phyloP scores from a whole-genome alignment of 2,797 vertebrate species.

The Sebastes taczanowskii region DNA sequence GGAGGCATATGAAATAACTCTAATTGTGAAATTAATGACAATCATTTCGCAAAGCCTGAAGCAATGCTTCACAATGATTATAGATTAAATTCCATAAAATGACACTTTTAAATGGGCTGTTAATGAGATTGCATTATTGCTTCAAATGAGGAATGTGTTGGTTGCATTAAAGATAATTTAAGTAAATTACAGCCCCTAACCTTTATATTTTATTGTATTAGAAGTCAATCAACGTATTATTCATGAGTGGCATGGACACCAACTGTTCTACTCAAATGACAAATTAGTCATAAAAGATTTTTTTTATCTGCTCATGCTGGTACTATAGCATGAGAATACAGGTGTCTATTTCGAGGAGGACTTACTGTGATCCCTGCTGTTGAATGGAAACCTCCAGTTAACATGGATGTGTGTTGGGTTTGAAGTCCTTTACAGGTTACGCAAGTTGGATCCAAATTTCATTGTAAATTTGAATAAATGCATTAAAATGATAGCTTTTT shows the following conservation, averaged over 20 bases:
- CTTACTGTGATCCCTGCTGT: too few species aligned
- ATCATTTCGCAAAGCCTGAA: slow-evolving; percentile 10
- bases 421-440: neutral
- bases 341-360: too few species aligned
- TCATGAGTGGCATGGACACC: neutral
- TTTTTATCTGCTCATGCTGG: neutral
- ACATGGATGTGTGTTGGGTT: neutral
- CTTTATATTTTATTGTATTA: too few species aligned
- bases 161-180: neutral
- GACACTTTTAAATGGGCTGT: neutral
- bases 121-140: slow-evolving; percentile 15
- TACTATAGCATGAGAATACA: neutral
- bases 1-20: slow-evolving; percentile 21
- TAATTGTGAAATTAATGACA: slow-evolving; percentile 45
- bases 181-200: neutral
- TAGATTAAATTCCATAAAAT: slow-evolving; percentile 14
- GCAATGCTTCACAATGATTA: neutral
- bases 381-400: neutral
- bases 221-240: neutral
- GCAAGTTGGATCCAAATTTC: neutral
- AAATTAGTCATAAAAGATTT: neutral
- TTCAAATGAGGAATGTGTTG: neutral
- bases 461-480: neutral
- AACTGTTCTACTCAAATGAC: neutral
- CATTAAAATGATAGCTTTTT: neutral